Evolutionary conservation across 2,797 vertebrate genomes (phyloP), one percentile per base, ranked within the genome.

Genomic region (Petrocephalus schoutedeni): DNA sequence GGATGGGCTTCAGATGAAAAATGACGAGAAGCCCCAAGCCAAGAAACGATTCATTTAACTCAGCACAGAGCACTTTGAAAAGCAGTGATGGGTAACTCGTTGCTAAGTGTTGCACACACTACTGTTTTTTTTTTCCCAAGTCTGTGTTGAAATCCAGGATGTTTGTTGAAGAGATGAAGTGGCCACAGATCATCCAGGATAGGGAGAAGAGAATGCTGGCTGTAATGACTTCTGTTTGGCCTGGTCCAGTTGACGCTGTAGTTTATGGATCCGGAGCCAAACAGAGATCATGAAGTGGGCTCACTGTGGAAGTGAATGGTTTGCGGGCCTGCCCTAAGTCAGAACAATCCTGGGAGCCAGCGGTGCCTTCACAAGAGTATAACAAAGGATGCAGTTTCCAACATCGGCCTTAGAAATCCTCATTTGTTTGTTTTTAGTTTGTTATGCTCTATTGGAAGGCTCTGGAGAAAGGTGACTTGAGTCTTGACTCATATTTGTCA

Each of bases 1-100:
- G 87, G 87, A 92, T 91, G 92, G 90, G 89, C 87, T 91, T 92
- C 91, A 90, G 86, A 91, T 93, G 91, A 93, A 91, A 91, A 94
- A 94, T 92, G 90, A 93, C 49, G 84, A 92, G 91, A 89, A 57
- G 89, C 90, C 89, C 49, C 53, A 89, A 93, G 91, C 92, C 92
- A 93, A 92, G 91, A 93, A 93, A 91, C 92, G 91, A 90, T 89
- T 89, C 87, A 74, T 92, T 95, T 93, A 94, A 94, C 89, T 87
- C 87, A 92, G 91, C 90, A 89, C 90, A 93, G 90, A 89, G 88
- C 88, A 91, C 89, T 91, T 93, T 90, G 89, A 93, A 89, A 89
- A 80, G 88, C 80, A 89, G 88, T 86, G 21, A 89, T 58, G 83
- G 87, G 88, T 86, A 87, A 56, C 91, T 90, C 87, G 91, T 91